Conservation (phyloP, 2,797 vertebrate genomes). For the Pelochelys cantorii region DNA sequence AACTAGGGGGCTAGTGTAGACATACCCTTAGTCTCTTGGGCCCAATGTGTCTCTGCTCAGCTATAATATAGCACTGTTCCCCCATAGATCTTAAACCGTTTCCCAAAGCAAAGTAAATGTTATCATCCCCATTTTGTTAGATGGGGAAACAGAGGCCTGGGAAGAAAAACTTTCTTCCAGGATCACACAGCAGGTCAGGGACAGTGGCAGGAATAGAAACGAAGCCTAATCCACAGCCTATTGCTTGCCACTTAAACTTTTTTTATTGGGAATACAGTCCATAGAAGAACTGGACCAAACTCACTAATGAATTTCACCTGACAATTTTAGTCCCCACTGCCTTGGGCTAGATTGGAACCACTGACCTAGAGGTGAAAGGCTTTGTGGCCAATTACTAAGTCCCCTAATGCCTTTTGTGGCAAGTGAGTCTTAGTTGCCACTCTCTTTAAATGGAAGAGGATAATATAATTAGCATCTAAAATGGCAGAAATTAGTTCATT, state of each 20-base stretch:
- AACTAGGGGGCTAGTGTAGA: too few relatives aligned
- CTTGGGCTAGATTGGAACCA: neutral
- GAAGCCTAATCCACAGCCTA: neutral
- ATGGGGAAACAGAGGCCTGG: neutral
- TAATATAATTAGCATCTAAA: constrained; percentile 73
- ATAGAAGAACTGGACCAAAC: neutral
- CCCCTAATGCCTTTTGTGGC: neutral
- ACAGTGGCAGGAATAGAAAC: neutral
- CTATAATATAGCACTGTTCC: neutral
- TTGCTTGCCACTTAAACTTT: neutral
- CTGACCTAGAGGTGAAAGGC: neutral
- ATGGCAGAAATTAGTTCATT: constrained; percentile 72
- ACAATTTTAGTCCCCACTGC: neutral
- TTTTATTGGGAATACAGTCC: neutral
- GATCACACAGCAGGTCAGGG: neutral
- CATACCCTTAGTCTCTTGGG: neutral
- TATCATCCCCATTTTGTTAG: neutral
- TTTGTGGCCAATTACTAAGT: neutral
- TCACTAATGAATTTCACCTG: too few relatives aligned
- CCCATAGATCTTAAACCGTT: neutral
- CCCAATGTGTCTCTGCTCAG: neutral
- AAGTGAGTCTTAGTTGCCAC: neutral
- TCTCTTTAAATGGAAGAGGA: constrained; percentile 29
- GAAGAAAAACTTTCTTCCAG: neutral
- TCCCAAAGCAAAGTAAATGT: neutral